Conservation (phyloP, 2,797 vertebrate species). For the Sebastes goodei region DNA sequence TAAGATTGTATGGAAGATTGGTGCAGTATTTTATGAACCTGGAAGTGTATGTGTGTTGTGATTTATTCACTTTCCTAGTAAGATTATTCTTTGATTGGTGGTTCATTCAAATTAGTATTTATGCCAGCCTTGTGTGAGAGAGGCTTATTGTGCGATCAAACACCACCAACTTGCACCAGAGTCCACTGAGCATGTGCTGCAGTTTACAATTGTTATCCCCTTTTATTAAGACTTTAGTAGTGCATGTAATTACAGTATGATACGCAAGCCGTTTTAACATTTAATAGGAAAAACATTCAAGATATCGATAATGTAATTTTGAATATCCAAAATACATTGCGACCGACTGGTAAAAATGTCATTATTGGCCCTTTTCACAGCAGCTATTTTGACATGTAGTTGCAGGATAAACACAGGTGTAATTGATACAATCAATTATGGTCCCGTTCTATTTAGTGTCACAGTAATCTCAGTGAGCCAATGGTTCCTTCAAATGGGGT, state of each 20-base stretch:
- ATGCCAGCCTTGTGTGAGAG: too few species aligned
- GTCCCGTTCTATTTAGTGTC: too few species aligned
- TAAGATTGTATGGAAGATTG: not conserved
- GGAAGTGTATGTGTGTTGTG: not conserved
- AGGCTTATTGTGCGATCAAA: not conserved
- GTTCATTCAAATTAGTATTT: not conserved
- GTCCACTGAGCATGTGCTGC: not conserved
- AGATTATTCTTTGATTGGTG: not conserved
- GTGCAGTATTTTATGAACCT: not conserved
- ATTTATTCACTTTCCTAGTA: not conserved
- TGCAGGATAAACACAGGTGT: too few species aligned
- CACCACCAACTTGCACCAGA: not conserved
- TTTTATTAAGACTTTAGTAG: slow-evolving; percentile 39
- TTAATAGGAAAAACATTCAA: too few species aligned
- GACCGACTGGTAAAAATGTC: rapidly evolving
- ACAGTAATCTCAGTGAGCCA: too few species aligned
- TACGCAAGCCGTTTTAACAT: not conserved
- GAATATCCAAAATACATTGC: too few species aligned
- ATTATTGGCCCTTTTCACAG: too few species aligned
- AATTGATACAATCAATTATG: too few species aligned
- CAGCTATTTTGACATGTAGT: too few species aligned
- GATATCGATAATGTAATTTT: too few species aligned
- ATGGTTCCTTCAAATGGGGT: too few species aligned
- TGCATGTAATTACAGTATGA: slow-evolving; percentile 54
- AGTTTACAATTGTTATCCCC: not conserved